These are phyloP conservation scores for Dendrocopos noguchii DNA, from an alignment of 2,113 vertebrate genomes.

Conservation along the genomic window DNA sequence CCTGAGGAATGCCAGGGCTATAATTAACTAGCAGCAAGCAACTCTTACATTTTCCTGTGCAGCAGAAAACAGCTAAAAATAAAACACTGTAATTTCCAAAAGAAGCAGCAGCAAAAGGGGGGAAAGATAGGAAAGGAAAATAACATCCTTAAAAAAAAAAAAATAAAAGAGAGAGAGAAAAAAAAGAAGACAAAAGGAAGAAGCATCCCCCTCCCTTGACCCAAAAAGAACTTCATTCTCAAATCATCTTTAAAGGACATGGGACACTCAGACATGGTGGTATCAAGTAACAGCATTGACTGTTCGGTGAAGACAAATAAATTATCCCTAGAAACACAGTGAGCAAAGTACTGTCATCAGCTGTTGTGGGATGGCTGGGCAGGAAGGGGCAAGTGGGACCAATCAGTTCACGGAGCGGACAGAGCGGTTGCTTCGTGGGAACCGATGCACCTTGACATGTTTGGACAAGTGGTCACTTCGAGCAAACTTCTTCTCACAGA, in stretches of 20 bases:
- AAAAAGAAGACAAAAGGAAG: background rate
- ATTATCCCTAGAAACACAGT: slow-evolving; percentile 81
- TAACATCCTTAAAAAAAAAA: slow-evolving; percentile 12
- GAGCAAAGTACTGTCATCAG: slow-evolving; percentile 64
- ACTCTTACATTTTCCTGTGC: slow-evolving; percentile 74
- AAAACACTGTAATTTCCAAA: slow-evolving; percentile 72
- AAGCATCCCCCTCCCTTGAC: slow-evolving; percentile 16
- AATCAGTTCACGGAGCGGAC: slow-evolving; percentile 88
- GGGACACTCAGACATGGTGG: slow-evolving; percentile 37
- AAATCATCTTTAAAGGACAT: slow-evolving; percentile 36
- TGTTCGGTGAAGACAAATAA: slow-evolving; percentile 82
- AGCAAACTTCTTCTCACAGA: slow-evolving; percentile 98
- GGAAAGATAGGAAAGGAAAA: slow-evolving; percentile 49
- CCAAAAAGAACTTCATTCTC: slow-evolving; percentile 44
- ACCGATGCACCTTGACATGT: slow-evolving; percentile 98
- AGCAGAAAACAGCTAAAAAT: slow-evolving; percentile 77
- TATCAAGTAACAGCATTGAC: slow-evolving; percentile 60
- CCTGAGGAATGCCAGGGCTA: slow-evolving; percentile 75
- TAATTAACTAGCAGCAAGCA: slow-evolving; percentile 78
- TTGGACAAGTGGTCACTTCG: slow-evolving; percentile 99
- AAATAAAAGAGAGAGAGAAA: too few species aligned
- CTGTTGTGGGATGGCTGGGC: background rate
- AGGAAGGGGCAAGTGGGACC: background rate
- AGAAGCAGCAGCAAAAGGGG: slow-evolving; percentile 57
- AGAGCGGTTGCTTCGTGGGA: slow-evolving; percentile 93